These are phyloP conservation scores for Turdus rufiventris DNA, from an alignment of 2,113 vertebrate genomes.

Conservation along the genomic window DNA sequence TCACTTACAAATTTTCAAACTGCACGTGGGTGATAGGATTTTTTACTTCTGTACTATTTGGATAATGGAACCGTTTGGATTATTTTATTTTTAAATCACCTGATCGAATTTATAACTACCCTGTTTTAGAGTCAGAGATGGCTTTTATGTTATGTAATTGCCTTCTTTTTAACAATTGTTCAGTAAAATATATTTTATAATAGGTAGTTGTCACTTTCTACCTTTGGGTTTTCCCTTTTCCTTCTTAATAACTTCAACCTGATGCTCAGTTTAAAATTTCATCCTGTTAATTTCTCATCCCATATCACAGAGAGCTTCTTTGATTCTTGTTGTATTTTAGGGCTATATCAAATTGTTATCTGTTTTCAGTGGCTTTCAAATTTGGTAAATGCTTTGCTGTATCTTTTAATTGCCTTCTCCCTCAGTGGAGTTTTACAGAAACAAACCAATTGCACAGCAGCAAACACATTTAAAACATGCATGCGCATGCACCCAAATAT, in stretches of 20 bases:
- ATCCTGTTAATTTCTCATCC: not conserved
- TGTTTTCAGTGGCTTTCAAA: not conserved
- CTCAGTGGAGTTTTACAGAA: not conserved
- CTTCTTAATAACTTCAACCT: not conserved
- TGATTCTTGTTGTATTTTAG: not conserved
- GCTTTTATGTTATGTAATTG: not conserved
- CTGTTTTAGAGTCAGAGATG: not conserved
- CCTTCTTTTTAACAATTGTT: not conserved
- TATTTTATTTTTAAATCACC: not conserved
- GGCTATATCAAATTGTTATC: not conserved
- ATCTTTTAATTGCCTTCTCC: not conserved
- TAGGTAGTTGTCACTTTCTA: not conserved
- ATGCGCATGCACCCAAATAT: not conserved
- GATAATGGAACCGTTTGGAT: not conserved
- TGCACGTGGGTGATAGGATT: accelerated
- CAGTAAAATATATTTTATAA: not conserved
- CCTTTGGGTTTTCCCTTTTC: not conserved
- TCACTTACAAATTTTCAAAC: not conserved
- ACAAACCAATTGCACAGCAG: not conserved
- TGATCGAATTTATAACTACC: not conserved
- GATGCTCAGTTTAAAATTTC: not conserved
- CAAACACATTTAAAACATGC: not conserved
- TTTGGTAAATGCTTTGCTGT: not conserved
- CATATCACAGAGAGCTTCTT: not conserved
- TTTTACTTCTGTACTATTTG: not conserved